Evolutionary conservation across 2,797 vertebrate species (phyloP), one percentile per base, ranked within the genome.

Genomic region (Semotilus atromaculatus): DNA sequence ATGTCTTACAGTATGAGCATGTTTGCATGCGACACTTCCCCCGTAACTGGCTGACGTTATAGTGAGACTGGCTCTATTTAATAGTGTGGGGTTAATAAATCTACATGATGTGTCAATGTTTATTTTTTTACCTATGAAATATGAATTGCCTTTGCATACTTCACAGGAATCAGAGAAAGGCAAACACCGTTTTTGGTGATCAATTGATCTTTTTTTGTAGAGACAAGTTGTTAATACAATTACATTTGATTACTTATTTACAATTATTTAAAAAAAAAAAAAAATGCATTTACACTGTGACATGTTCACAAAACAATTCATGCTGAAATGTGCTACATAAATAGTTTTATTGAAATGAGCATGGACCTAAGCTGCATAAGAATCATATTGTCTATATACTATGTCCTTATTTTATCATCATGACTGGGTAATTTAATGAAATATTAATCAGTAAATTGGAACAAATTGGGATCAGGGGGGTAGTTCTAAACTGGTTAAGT

Each of bases 111-210:
- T 43, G 26, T 75, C 58, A 70, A 76, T 85, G 21, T 86, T 81
- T 76, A 45, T 77, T 86, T 53, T 38, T 34, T 23, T 29, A 40
- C 19, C 62, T 48, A 68, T 81, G 4, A 77, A 82, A 86, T 60
- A 40, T 71, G 31, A 26, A 71, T 62, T 43, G 34, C 58, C 14
- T 55, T n/a, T 60, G 53, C 18, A 70, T 55, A 55, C 45, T 31
- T 70, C 34, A 55, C 3, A 23, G 19, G 3, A 75, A 55, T 21
- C 19, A 16, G 9, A 53, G 10, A 23, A 36, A 53, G 5, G 1
- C 45, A 53, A 51, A 74, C 26, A 53, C 18, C 29, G 0, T 53
- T 23, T 9, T 74, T 51, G 45, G 26, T 18, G 45, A 18, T 74
- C 26, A 19, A 4, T 51, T 51, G 16, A 51, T 74, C 18, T n/a